Evolutionary conservation across 2,113 vertebrate genomes (phyloP), one percentile per base, ranked within the genome.

Genomic region (Pyrgilauda ruficollis): DNA sequence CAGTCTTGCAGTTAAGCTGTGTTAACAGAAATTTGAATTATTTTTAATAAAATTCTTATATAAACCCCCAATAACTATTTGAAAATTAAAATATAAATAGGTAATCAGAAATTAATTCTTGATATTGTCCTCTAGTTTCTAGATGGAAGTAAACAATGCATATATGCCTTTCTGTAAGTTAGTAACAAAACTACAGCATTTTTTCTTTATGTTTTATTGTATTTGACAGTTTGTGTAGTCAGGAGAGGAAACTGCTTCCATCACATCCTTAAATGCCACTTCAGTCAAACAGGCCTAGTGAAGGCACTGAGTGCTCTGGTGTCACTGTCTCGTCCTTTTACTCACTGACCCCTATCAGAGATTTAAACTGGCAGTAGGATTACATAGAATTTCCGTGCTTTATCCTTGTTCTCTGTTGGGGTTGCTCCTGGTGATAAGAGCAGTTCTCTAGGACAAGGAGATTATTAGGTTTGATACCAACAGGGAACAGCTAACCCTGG

Each of bases 401-500:
- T 68, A 64, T 81, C 47, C 61, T 63, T 75, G 7, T 47, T 89
- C 80, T 91, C 80, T 78, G 2, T 49, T 92, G 62, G 13, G 41
- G 16, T 82, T 95, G 27, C 74, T 78, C 33, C 62, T 68, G 61
- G 53, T 66, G 58, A 81, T 89, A 89, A 90, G 72, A 93, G 56
- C 22, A 63, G 31, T 68, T 89, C 39, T 90, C 2, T 4, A 10
- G 64, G 35, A 78, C 21, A 52, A 14, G 35, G 53, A 94, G 80
- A 95, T 94, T 70, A 94, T 91, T 81, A 76, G 33, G 31, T 62
- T 66, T 87, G 81, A 91, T 97, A 87, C 2, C 10, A 69, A 28
- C 13, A 26, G n/a, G 31, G 10, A 28, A 52, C 8, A 44, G 62
- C 92, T 72, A 94, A 89, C 84, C 20, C 28, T 76, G 66, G 41